Conservation (phyloP, 2,113 vertebrate genomes). For the Scolopax mira region DNA sequence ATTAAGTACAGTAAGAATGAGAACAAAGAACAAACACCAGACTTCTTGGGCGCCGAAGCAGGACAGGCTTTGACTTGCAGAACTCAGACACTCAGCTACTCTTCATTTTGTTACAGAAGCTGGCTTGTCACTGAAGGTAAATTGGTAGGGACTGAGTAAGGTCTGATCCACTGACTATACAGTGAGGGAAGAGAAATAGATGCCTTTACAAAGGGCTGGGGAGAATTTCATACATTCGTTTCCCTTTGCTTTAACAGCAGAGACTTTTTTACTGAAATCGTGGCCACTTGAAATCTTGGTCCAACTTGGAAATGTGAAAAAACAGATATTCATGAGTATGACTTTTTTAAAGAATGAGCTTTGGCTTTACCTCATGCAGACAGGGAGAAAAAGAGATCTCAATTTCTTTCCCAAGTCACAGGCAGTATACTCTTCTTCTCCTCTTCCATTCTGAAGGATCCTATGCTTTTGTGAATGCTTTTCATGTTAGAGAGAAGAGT, state of each 20-base stretch:
- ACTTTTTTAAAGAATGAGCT: not conserved
- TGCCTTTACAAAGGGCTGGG: not conserved
- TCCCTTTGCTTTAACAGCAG: not conserved
- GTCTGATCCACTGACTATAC: not conserved
- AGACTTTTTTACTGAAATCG: not conserved
- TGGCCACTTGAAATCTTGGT: not conserved
- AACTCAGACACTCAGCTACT: not conserved
- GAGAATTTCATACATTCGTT: not conserved
- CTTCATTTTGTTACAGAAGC: not conserved
- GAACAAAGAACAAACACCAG: not conserved
- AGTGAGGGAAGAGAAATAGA: not conserved
- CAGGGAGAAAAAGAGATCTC: not conserved
- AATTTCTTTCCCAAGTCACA: not conserved
- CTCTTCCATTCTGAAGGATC: not conserved
- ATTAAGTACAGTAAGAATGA: not conserved
- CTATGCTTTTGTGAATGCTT: not conserved
- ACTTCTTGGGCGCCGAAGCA: not conserved
- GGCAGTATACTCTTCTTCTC: not conserved
- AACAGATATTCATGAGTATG: not conserved
- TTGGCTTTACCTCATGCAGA: not conserved
- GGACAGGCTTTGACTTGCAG: not conserved
- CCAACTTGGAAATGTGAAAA: not conserved
- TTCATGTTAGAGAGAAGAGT: not conserved
- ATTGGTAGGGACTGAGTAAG: not conserved
- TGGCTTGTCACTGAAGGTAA: not conserved